Evolutionary conservation across 2,888 invertebrate genomes (phyloP), one percentile per base, ranked within the genome.

Genomic region (Camptogramma bilineatum): DNA sequence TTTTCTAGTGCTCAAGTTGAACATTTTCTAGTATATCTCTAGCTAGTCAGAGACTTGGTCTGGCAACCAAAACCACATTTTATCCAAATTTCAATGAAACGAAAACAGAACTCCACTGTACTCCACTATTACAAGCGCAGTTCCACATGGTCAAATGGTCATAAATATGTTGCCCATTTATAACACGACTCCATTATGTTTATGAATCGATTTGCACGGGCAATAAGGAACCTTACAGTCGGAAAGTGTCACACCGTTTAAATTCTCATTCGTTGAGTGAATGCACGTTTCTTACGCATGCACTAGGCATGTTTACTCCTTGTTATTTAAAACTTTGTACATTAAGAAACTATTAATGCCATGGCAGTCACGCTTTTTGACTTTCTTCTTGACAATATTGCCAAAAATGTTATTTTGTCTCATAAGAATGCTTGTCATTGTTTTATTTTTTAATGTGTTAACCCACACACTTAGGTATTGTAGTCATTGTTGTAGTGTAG

Each of bases 231-330:
- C 54, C 4, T 28, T 42, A 9, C 31, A 18, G 31, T 47, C 44
- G 46, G 13, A 46, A 18, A 47, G 46, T 16, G n/a, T 60, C 64
- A 56, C 28, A 48, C 34, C 51, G 46, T 42, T 55, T 60, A 56
- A 55, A 48, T 57, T 55, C 57, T 28, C 21, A 52, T 34, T 56
- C 31, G 55, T 28, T 24, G 21, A 42, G 44, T 31, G n/a, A 31
- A 46, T 60, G 64, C 60, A 61, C 60, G 55, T 48, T 56, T 17
- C 13, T 17, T 18, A 48, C n/a, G 52, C 64, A 56, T 64, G 64
- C 42, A 62, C 47, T 4, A 24, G 48, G 17, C 24, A 48, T 48
- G 48, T 17, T 46, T 39, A n/a, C 44, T 17, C 16, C 7, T 44
- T 42, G n/a, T 44, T 44, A 17, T 17, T 44, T 13, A 39, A 39